These are phyloP conservation scores for Pseudococcus jackbeardsleyi DNA, from an alignment of 2,888 invertebrate species.

Conservation along the genomic window DNA sequence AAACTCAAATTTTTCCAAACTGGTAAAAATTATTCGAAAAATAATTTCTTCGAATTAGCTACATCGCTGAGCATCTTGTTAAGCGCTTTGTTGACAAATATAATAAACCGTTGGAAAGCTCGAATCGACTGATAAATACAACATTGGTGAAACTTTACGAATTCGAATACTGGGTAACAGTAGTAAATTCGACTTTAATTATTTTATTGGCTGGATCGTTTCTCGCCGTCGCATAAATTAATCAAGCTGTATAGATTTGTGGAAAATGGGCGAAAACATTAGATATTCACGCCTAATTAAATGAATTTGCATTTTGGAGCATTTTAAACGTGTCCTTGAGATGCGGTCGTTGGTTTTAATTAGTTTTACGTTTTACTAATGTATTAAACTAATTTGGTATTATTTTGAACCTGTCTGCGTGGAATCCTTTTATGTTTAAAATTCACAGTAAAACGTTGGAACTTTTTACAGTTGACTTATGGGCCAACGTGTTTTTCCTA, in stretches of 20 bases:
- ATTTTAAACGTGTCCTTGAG: slow-evolving; percentile 28
- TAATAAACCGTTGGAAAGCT: neutral
- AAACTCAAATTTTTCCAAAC: neutral
- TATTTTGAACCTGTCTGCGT: neutral
- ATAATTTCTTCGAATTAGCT: too few relatives aligned
- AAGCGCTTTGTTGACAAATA: too few relatives aligned
- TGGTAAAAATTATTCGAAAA: too few relatives aligned
- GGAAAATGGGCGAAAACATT: slow-evolving; percentile 19
- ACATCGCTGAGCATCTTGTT: too few relatives aligned
- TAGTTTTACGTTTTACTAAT: slow-evolving; percentile 28
- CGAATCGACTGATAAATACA: neutral
- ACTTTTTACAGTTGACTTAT: neutral
- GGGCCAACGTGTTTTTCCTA: neutral
- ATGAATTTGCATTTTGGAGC: slow-evolving; percentile 29
- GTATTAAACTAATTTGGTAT: slow-evolving; percentile 10
- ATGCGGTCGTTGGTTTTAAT: slow-evolving; percentile 8
- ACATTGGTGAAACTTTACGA: neutral
- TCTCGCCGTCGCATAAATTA: neutral
- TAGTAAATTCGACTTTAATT: slow-evolving; percentile 28
- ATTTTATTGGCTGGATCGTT: slow-evolving; percentile 23
- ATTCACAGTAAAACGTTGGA: neutral
- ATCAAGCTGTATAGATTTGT: slow-evolving; percentile 19
- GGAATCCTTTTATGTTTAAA: slow-evolving; percentile 9
- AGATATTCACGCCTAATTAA: slow-evolving; percentile 34
- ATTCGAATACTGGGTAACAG: neutral